Base-by-base conservation (phyloP, 2,113 vertebrate genomes). In the Onychorhynchus coronatus region DNA sequence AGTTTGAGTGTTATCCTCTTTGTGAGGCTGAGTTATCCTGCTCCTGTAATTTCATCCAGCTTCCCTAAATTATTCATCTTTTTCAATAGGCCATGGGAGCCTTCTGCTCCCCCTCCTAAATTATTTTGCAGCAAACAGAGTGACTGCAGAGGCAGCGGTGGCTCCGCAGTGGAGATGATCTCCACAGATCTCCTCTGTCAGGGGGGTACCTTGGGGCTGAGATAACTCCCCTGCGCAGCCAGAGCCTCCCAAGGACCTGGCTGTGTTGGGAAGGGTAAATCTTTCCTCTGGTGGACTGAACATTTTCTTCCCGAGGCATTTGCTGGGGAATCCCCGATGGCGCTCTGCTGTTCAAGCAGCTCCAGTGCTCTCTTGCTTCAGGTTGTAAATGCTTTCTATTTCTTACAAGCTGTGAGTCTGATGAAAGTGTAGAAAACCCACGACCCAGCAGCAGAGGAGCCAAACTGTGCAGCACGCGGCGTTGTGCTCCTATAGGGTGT, bases 331-430 rank as follows among this genome's bases (percentile, higher is more conserved):
- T 55, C 85, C 92, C 71, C 2, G 3, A 6, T 0, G 8, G 58
- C 2, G 0, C 73, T 61, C 37, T 37, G 50, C 80, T 1, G 8
- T 56, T 56, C 17, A 1, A 14, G 3, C 3, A 0, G 41, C 53
- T 85, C 79, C 70, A 24, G 85, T 63, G 70, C 82, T 37, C 3
- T 0, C 33, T 42, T 83, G 47, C 85, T 88, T 74, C 76, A 9
- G 87, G 96, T 68, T 81, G 91, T 77, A 77, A 95, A 88, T 56
- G 73, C 59, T 93, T 91, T 66, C 85, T 53, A 9, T 74, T 91
- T 90, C 76, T 35, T 88, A 13, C 86, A 91, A 93, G 92, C 94
- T 94, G 96, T 53, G 93, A 93, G 44, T 28, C 46, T 71, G 93
- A 83, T 83, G 90, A 12, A 82, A 91, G 73, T 0, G 23, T 4